phyloP scores from a whole-genome alignment of 2,113 vertebrate species.

The Rhinogobius similis region DNA sequence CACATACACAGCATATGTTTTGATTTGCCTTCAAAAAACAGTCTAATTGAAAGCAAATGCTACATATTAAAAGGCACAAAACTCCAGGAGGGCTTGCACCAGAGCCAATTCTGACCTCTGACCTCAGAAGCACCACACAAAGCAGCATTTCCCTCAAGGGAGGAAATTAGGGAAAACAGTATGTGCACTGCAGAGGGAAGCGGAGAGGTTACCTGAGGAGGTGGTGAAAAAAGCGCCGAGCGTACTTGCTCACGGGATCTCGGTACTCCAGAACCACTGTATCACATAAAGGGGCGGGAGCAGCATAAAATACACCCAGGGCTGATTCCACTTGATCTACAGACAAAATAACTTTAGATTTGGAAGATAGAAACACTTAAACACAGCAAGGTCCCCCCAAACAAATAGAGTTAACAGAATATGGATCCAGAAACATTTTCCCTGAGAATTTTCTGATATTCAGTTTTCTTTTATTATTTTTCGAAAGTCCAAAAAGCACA shows the following conservation, averaged over 20 bases:
- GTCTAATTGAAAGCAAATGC: not conserved
- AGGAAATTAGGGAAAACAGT: constrained; percentile 31
- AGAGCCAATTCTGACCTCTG: constrained; percentile 5
- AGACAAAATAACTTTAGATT: constrained; percentile 18
- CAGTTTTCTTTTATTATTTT: too few species aligned
- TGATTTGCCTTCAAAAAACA: constrained; percentile 5
- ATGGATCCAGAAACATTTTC: too few species aligned
- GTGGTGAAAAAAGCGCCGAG: constrained; percentile 96
- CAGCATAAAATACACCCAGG: constrained; percentile 91
- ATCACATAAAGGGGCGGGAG: constrained; percentile 86
- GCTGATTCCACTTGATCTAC: constrained; percentile 91
- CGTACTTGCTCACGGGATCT: constrained; percentile 89
- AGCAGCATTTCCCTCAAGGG: constrained; percentile 13
- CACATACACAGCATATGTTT: not conserved
- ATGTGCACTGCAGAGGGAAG: constrained; percentile 3
- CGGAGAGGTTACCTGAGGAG: constrained; percentile 89
- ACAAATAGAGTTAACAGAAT: too few species aligned
- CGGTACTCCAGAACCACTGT: constrained; percentile 86
- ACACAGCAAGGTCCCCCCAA: not conserved
- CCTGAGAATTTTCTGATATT: too few species aligned
- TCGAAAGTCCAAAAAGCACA: too few species aligned
- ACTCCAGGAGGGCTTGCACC: not conserved
- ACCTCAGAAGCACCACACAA: constrained; percentile 4
- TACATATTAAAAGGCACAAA: constrained; percentile 4
- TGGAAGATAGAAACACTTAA: not conserved